Percentiles rank a stretch among this genome's conserved stretches.
These are phyloP conservation scores for Myanophis thanlyinensis DNA, from an alignment of 2,113 vertebrate species.

Conservation along the genomic window DNA sequence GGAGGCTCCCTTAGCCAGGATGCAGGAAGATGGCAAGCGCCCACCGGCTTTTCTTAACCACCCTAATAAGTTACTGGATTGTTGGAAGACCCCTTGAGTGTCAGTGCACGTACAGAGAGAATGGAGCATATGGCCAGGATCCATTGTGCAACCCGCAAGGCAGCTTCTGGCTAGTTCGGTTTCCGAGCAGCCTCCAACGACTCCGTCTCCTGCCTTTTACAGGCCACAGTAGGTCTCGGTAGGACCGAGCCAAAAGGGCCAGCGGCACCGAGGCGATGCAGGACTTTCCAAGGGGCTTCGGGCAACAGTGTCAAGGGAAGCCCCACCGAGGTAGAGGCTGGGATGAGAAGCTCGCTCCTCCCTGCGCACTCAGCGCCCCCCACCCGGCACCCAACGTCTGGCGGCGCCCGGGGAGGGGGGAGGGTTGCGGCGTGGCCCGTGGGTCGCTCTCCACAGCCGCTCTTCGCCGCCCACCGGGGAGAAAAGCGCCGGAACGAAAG, in stretches of 20 bases:
- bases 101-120: not conserved
- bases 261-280: not conserved
- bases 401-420: not conserved
- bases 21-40: not conserved
- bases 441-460: not conserved
- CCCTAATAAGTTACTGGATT: not conserved
- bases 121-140: not conserved
- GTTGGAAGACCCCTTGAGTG: not conserved
- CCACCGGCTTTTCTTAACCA: not conserved
- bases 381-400: not conserved
- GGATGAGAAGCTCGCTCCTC: not conserved
- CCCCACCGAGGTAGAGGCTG: not conserved
- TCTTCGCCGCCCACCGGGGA: not conserved
- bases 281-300: not conserved
- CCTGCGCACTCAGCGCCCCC: not conserved
- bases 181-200: not conserved
- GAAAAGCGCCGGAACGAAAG: not conserved
- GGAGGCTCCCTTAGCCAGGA: not conserved
- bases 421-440: no score
- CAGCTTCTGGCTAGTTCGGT: no score
- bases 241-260: not conserved
- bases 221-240: not conserved
- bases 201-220: not conserved
- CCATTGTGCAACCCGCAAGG: not conserved
- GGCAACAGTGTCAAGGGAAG: not conserved